Percentiles rank a stretch among this genome's conserved stretches.
phyloP scores from a whole-genome alignment of 2,113 vertebrate species.

The Corythaeola cristata region DNA sequence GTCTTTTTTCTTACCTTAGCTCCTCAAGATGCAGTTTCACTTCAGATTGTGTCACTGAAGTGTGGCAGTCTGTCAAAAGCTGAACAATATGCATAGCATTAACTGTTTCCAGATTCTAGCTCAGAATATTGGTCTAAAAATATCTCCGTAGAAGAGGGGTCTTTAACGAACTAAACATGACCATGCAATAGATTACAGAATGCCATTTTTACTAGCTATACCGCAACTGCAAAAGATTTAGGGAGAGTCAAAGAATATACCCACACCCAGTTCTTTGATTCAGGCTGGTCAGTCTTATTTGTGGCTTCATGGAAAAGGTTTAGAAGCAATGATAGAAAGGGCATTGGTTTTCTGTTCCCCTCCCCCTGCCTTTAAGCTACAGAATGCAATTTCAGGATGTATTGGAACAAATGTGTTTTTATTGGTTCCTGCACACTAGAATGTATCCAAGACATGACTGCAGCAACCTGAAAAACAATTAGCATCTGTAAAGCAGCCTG shows the following conservation, averaged over 20 bases:
- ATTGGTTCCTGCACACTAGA: not conserved
- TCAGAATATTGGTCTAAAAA: conserved; percentile 22
- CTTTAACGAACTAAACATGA: not conserved
- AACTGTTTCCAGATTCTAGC: conserved; percentile 21
- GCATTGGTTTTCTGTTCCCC: not conserved
- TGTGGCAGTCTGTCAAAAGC: not conserved
- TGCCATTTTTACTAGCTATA: not conserved
- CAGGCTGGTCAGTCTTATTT: not conserved
- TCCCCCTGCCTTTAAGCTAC: not conserved
- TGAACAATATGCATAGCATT: not conserved
- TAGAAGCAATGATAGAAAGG: not conserved
- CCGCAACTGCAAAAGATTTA: not conserved
- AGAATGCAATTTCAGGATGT: conserved; percentile 11
- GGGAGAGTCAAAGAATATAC: not conserved
- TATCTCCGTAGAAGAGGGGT: not conserved
- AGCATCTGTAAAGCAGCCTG: conserved; percentile 31
- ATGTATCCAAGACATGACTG: not conserved
- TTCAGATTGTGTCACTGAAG: not conserved
- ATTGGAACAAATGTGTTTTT: conserved; percentile 1
- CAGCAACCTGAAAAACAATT: conserved; percentile 25
- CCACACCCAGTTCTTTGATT: not conserved
- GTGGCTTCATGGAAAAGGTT: not conserved
- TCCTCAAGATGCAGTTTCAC: not conserved
- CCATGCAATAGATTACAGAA: not conserved
- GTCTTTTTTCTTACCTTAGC: not conserved